Conservation (phyloP, 2,113 vertebrate genomes). For the Antigone vipio region DNA sequence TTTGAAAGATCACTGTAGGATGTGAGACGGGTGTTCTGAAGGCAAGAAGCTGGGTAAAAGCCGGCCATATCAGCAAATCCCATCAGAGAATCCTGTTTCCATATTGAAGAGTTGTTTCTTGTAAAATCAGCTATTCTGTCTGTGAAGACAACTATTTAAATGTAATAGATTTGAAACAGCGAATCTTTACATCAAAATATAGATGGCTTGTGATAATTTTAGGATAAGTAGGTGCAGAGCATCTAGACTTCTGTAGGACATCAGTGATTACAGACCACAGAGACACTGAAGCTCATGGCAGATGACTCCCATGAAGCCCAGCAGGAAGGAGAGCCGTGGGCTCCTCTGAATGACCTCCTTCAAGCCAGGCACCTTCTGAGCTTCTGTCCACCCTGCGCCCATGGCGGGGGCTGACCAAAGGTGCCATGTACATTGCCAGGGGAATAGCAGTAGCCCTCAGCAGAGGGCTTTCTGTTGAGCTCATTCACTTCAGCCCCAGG, state of each 20-base stretch:
- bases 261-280: background rate
- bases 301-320: background rate
- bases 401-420: rapidly evolving
- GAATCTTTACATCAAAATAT: background rate
- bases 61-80: background rate
- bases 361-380: background rate
- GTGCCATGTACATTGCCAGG: background rate
- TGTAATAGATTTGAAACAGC: background rate
- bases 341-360: background rate
- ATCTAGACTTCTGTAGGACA: background rate
- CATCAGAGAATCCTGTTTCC: background rate
- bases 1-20: background rate
- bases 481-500: background rate
- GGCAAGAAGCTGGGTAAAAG: background rate
- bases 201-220: background rate
- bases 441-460: background rate
- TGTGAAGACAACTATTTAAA: background rate
- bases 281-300: background rate
- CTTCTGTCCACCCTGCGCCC: background rate
- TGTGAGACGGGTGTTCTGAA: background rate
- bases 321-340: background rate
- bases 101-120: background rate
- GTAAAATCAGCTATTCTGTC: background rate
- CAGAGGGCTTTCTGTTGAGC: background rate
- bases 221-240: background rate